Percentiles rank a stretch among this genome's conserved stretches.
phyloP scores from a whole-genome alignment of 1,140 invertebrate genomes.

The Pomacea maculata region DNA sequence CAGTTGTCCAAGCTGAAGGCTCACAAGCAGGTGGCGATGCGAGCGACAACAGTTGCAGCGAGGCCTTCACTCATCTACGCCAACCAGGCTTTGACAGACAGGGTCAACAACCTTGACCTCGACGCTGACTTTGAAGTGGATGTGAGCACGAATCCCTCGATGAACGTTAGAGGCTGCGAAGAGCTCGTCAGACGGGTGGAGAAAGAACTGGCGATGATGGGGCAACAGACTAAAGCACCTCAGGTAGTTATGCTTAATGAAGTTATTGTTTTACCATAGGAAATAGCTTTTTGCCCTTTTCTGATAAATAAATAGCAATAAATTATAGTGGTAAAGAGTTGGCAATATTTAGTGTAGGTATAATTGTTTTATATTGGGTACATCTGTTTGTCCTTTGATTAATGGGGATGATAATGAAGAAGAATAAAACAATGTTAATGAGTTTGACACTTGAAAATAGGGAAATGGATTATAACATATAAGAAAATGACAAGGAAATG shows the following conservation, averaged over 20 bases:
- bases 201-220: background rate
- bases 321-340: too few species aligned
- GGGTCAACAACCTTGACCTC: too few species aligned
- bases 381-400: background rate
- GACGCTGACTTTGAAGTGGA: background rate
- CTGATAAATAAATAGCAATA: background rate
- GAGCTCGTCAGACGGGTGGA: background rate
- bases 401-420: too few species aligned
- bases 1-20: background rate
- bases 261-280: too few species aligned
- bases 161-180: background rate
- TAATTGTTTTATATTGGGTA: background rate
- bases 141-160: background rate
- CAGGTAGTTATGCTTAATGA: background rate
- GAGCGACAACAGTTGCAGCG: background rate
- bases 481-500: too few species aligned
- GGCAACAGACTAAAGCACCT: background rate
- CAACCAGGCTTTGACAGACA: too few species aligned
- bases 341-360: background rate
- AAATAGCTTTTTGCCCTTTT: background rate
- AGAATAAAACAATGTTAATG: too few species aligned
- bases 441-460: too few species aligned
- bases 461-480: too few species aligned
- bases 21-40: background rate
- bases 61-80: background rate